Evolutionary conservation across 2,797 vertebrate species (phyloP).

Genomic region (Hoplostethus mediterraneus): DNA sequence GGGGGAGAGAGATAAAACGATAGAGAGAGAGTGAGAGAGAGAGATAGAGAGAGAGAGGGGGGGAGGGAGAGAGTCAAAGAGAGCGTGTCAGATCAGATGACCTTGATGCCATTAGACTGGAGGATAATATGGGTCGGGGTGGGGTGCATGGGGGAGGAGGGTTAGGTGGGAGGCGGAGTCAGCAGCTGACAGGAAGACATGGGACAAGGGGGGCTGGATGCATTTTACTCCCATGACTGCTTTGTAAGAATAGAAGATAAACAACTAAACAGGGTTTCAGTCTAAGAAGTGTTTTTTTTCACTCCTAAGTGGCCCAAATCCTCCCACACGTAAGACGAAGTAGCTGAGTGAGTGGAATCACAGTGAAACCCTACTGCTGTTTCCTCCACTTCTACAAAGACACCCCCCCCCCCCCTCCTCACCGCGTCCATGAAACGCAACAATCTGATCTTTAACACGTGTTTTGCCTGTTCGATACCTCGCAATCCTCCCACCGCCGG

Average conservation of each 20-base stretch:
- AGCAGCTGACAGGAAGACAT: constrained; percentile 63
- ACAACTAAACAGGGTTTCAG: background rate
- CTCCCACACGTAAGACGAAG: constrained; percentile 8
- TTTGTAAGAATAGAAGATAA: background rate
- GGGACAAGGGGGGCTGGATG: constrained; percentile 41
- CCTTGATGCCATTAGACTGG: constrained; percentile 79
- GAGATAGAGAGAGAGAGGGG: constrained; percentile 12
- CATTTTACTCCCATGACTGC: background rate
- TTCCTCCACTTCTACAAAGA: constrained; percentile 1
- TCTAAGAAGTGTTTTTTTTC: background rate
- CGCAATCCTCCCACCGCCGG: constrained; percentile 41
- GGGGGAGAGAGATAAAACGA: constrained; percentile 18
- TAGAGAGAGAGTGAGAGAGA: constrained; percentile 7
- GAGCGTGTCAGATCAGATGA: constrained; percentile 72
- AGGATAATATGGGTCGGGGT: constrained; percentile 46
- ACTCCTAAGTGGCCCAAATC: background rate
- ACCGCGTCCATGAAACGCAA: constrained; percentile 7
- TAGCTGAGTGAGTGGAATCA: constrained; percentile 1
- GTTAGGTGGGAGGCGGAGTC: constrained; percentile 51
- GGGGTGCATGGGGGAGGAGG: constrained; percentile 27
- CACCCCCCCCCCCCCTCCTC: background rate
- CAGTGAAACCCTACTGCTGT: background rate
- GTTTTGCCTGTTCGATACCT: constrained; percentile 7
- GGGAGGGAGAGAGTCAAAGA: constrained; percentile 11
- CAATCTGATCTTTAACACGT: constrained; percentile 11